Percentiles rank a stretch among this genome's conserved stretches.
Conservation (phyloP, 1,140 invertebrate genomes). For the Homalodisca vitripennis region DNA sequence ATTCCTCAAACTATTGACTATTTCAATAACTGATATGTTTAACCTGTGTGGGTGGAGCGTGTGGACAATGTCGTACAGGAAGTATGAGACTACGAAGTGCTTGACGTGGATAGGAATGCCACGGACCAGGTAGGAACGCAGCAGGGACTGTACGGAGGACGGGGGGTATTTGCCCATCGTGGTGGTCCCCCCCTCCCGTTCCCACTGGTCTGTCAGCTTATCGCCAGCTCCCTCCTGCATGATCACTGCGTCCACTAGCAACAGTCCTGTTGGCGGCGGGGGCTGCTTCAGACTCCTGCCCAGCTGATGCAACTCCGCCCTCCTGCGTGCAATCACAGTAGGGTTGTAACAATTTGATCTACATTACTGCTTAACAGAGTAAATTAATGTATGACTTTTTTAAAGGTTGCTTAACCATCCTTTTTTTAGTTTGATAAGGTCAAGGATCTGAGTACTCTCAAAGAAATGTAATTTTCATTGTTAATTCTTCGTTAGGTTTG, state of each 20-base stretch:
- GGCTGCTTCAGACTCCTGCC: constrained; percentile 36
- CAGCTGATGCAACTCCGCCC: constrained; percentile 41
- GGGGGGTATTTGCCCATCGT: constrained; percentile 70
- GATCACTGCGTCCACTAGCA: constrained; percentile 61
- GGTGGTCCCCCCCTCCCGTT: constrained; percentile 60
- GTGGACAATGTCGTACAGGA: constrained; percentile 68
- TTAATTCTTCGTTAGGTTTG: too few species aligned
- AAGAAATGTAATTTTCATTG: too few species aligned
- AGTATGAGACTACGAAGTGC: constrained; percentile 75
- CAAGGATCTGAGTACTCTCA: too few species aligned
- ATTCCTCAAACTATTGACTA: too few species aligned
- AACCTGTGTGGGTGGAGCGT: not conserved
- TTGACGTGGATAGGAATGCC: constrained; percentile 59
- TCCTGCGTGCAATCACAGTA: constrained; percentile 37
- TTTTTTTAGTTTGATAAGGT: too few species aligned
- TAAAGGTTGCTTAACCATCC: too few species aligned
- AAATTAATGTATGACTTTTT: too few species aligned
- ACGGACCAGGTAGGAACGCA: constrained; percentile 70
- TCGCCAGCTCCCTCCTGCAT: constrained; percentile 51
- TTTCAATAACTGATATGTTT: too few species aligned
- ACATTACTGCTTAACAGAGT: too few species aligned
- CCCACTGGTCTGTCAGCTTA: constrained; percentile 58
- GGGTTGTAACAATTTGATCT: too few species aligned
- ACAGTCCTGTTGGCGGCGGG: constrained; percentile 44
- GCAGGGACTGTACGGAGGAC: constrained; percentile 68